Base-by-base conservation (phyloP, 2,888 invertebrate genomes). In the Tetragnatha montana region DNA sequence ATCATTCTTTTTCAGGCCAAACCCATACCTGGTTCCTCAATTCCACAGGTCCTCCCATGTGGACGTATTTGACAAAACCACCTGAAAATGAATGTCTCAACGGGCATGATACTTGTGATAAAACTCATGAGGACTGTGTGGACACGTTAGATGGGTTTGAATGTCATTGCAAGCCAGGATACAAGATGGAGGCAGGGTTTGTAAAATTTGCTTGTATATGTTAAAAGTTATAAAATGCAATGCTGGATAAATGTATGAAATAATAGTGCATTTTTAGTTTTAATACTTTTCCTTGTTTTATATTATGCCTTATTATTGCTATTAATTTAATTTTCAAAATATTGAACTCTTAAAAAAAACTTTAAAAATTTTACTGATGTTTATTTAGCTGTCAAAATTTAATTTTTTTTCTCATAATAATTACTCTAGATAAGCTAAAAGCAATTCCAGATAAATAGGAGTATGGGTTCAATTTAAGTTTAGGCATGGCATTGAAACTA, bases 51-150 rank as follows among this genome's bases (percentile, higher is more conserved):
- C 79, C 91, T 10, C 91, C 92, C 8, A 90, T 96, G 0, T 98
- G 98, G 98, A 96, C 97, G 92, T 98, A 98, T 93, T 96, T 97
- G 0, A 95, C 95, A 75, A 98, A 98, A 93, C 98, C 98, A 0
- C 96, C 96, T 0, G 99, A 99, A 94, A 96, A 99, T 93, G 98
- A 99, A 93, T 99, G 98, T 93, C 94, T 94, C 74, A 98, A 98
- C 93, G 95, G 96, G 6, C 98, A 98, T 93, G 98, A 98, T 93
- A 97, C 96, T 88, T 99, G 99, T 93, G 96, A 97, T 93, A 94
- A 95, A 0, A 95, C 96, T 88, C 97, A 97, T 4, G 97, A 99
- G 95, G 95, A 96, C 92, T 99, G 98, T 93, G 96, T 96, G 81
- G 98, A 99, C 94, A 94, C 96, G 14, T 95, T 95, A 0, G 95